phyloP scores from a whole-genome alignment of 1,140 invertebrate species.

The Ceratosolen fusciceps region DNA sequence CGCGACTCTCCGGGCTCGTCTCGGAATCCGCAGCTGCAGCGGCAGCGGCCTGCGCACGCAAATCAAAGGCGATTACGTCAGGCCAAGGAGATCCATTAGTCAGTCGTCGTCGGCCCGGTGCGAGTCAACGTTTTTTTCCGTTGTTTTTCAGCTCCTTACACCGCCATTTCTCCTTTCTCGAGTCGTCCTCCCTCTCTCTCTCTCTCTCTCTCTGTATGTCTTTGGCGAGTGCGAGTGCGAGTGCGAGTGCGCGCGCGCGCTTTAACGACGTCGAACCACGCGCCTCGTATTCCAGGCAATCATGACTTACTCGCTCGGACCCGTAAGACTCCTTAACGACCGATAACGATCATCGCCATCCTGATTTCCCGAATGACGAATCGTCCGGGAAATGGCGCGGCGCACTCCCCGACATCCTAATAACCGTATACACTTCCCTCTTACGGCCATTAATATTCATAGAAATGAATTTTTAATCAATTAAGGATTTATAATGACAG shows the following conservation, averaged over 20 bases:
- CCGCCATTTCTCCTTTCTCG: slow-evolving; percentile 4
- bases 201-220: too few relatives aligned
- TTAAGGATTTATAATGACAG: background rate
- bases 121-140: background rate
- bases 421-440: background rate
- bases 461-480: background rate
- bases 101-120: background rate
- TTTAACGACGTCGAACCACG: background rate
- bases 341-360: background rate
- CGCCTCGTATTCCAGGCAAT: background rate
- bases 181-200: background rate
- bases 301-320: background rate
- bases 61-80: slow-evolving; percentile 33
- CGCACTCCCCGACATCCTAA: background rate
- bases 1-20: background rate
- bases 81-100: slow-evolving; percentile 8
- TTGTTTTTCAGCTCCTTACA: slow-evolving; percentile 14
- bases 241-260: too few relatives aligned
- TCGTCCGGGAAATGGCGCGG: background rate
- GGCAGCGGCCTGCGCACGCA: slow-evolving; percentile 4
- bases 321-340: background rate
- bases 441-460: background rate
- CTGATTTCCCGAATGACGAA: background rate
- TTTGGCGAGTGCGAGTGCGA: too few relatives aligned
- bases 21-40: background rate